Evolutionary conservation across 1,140 invertebrate species (phyloP), one percentile per base, ranked within the genome.

Genomic region (Cheumatopsyche charites): DNA sequence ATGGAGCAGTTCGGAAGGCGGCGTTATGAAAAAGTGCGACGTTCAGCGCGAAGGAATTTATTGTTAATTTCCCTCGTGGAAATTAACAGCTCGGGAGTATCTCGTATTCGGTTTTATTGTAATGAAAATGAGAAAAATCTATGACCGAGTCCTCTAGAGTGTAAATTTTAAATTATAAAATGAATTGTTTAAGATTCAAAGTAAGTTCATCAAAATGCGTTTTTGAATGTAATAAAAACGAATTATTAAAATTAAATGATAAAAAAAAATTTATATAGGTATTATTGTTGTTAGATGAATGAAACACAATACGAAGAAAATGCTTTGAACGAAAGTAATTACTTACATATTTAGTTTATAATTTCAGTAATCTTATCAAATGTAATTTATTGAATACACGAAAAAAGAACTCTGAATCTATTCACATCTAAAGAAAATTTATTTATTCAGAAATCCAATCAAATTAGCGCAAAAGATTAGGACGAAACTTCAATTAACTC

Each of bases 61-160:
- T 58, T 58, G 55, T 58, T 58, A 58, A 58, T 58, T 58, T 58
- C 55, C 55, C 55, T 26, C 21, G 55, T 58, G 55, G 21, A 58
- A 58, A 58, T 58, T 58, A 58, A 58, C 55, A 19, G 55, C 55
- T 21, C 25, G 55, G 55, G 25, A 58, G 25, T 58, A 58, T 58
- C 55, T 58, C 23, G 13, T 13, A 25, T 58, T 58, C 55, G 1
- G 23, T 58, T 47, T 15, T 15, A 15, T 47, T 12, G 3, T 13
- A 47, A 47, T n/a, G 13, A 47, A n/a, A 15, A 47, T 15, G 43
- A 47, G 43, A 15, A 13, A 47, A 47, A 47, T 6, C 43, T 47
- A 47, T 47, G 43, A n/a, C 15, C 13, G 2, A 3, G 11, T 47
- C 13, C 13, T 13, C 4, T 47, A 15, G 13, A 47, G 43, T 13